phyloP scores from a whole-genome alignment of 2,113 vertebrate genomes.

The Corythornis vintsioides region DNA sequence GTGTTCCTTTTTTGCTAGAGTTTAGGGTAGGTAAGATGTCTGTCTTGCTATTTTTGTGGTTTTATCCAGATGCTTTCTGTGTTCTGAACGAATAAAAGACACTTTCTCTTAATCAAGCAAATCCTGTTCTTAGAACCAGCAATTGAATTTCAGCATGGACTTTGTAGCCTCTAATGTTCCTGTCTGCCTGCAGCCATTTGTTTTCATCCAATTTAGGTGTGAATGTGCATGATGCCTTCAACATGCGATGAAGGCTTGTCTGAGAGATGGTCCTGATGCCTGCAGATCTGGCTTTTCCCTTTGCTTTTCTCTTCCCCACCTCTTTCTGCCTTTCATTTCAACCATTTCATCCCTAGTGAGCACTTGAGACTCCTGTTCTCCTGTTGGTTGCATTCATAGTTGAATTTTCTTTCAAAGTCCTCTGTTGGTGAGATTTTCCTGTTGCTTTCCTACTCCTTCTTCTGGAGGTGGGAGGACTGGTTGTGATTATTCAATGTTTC shows the following conservation, averaged over 20 bases:
- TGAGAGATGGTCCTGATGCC: not conserved
- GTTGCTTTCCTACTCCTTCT: not conserved
- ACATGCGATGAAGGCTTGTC: fast-evolving
- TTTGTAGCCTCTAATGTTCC: not conserved
- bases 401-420: not conserved
- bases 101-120: not conserved
- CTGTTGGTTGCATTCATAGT: not conserved
- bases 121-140: not conserved
- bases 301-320: not conserved
- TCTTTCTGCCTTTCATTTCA: not conserved
- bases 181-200: not conserved
- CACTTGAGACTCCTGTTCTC: not conserved
- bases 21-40: not conserved
- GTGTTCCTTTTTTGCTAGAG: not conserved
- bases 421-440: not conserved
- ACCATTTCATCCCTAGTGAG: not conserved
- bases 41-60: not conserved
- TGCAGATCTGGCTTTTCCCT: not conserved
- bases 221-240: not conserved
- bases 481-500: not conserved
- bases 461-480: not conserved
- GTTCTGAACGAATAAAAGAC: not conserved
- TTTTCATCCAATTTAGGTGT: fast-evolving
- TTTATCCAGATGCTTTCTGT: not conserved
- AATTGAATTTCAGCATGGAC: not conserved